These are phyloP conservation scores for Orbicella faveolata DNA, from an alignment of 64 coral and sea anemone genomes.

Conservation along the genomic window DNA sequence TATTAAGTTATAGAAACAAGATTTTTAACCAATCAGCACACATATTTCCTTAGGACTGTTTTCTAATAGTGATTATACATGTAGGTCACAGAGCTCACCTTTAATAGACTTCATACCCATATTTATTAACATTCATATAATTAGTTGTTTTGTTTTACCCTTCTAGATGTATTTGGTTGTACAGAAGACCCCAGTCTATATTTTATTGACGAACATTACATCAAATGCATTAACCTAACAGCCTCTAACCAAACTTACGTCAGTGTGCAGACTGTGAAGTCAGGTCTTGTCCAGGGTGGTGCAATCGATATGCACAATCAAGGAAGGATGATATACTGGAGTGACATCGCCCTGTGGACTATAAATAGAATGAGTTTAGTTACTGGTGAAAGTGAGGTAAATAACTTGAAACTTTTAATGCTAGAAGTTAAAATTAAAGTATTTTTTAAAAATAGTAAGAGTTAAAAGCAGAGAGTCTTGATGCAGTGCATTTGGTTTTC, in stretches of 20 bases:
- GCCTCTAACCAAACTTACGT: conserved; percentile 1
- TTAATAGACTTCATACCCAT: too few relatives aligned
- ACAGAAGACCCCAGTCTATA: conserved; percentile 2
- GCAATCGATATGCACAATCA: conserved; percentile 44
- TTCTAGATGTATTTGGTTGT: conserved; percentile 3
- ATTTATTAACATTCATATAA: not conserved
- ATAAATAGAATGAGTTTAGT: conserved; percentile 39
- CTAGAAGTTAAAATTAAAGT: not conserved
- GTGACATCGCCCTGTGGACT: conserved; percentile 21
- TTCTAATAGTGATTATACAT: too few relatives aligned
- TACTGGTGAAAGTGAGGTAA: conserved; percentile 40
- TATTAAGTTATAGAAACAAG: too few relatives aligned
- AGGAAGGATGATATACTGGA: conserved; percentile 40
- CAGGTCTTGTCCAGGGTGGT: not conserved
- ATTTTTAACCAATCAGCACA: too few relatives aligned
- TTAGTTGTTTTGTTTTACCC: not conserved
- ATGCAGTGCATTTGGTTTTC: too few relatives aligned
- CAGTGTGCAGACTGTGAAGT: conserved; percentile 4
- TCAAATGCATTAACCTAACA: conserved; percentile 43
- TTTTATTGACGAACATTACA: conserved; percentile 15
- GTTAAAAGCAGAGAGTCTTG: too few relatives aligned
- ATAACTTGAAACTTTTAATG: not conserved
- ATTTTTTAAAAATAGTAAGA: too few relatives aligned
- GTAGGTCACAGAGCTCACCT: too few relatives aligned
- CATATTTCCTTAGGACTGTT: too few relatives aligned